Conservation (phyloP, 2,888 invertebrate genomes). For the Orthosia incerta region DNA sequence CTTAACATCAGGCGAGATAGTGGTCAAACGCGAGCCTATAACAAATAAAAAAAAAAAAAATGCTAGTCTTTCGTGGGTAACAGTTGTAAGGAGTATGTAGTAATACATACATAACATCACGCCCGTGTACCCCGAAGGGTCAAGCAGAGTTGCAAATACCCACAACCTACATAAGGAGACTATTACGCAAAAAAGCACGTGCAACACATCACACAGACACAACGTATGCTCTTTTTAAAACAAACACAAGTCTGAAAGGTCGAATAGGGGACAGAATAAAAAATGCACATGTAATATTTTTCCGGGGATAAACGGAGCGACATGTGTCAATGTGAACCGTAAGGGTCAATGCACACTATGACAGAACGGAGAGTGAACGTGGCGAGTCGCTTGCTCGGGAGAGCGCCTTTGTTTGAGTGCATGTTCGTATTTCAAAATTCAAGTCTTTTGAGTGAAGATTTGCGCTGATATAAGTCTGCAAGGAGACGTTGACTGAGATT, state of each 20-base stretch:
- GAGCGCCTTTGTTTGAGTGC: slow-evolving; percentile 26
- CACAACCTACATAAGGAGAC: not conserved
- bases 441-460: slow-evolving; percentile 16
- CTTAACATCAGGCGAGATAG: too few relatives aligned
- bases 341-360: slow-evolving; percentile 40
- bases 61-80: too few relatives aligned
- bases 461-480: not conserved
- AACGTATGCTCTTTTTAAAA: slow-evolving; percentile 38
- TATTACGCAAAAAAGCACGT: slow-evolving; percentile 1
- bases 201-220: not conserved
- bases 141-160: too few relatives aligned
- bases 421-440: slow-evolving; percentile 30
- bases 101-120: too few relatives aligned
- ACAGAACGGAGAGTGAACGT: not conserved
- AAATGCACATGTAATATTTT: slow-evolving; percentile 58
- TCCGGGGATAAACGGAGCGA: slow-evolving; percentile 41
- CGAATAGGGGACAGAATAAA: slow-evolving; percentile 40
- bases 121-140: too few relatives aligned
- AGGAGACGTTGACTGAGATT: not conserved
- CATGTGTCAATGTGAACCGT: slow-evolving; percentile 57
- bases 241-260: slow-evolving; percentile 35
- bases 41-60: too few relatives aligned
- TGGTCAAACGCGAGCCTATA: too few relatives aligned
- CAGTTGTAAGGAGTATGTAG: too few relatives aligned
- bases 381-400: slow-evolving; percentile 5